Conservation (phyloP, 2,888 invertebrate species). For the Thalpophila matura region DNA sequence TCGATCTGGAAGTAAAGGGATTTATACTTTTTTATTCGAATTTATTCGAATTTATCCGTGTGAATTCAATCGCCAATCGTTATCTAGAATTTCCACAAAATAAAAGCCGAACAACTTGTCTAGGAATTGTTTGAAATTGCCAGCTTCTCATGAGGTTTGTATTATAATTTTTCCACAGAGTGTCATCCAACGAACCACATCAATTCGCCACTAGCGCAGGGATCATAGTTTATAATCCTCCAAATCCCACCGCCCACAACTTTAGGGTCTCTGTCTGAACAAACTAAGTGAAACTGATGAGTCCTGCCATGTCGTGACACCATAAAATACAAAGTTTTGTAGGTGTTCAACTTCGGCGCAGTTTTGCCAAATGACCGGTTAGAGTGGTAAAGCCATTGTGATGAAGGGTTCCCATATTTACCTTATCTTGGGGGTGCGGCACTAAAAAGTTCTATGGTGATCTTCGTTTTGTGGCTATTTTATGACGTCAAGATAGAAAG, state of each 20-base stretch:
- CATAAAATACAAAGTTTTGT: conserved; percentile 56
- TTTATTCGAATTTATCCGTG: neutral
- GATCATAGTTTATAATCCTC: conserved; percentile 54
- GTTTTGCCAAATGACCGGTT: conserved; percentile 44
- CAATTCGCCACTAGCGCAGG: conserved; percentile 19
- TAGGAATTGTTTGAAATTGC: neutral
- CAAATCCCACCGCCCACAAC: conserved; percentile 49
- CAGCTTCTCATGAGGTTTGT: neutral
- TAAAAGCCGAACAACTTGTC: neutral
- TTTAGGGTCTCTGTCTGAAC: conserved; percentile 42
- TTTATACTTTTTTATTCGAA: no score
- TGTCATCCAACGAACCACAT: conserved; percentile 25
- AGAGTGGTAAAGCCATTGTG: conserved; percentile 46
- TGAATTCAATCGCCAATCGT: neutral
- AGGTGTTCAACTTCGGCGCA: conserved; percentile 33
- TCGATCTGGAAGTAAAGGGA: neutral
- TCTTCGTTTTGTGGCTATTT: conserved; percentile 28
- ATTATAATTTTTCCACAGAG: conserved; percentile 26
- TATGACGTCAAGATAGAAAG: conserved; percentile 26
- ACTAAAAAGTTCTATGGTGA: conserved; percentile 46
- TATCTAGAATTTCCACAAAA: neutral
- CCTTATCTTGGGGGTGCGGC: conserved; percentile 32
- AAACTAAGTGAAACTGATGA: conserved; percentile 59
- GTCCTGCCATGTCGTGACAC: conserved; percentile 28
- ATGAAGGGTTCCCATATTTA: conserved; percentile 27